Evolutionary conservation across 2,888 invertebrate genomes (phyloP), one percentile per base, ranked within the genome.

Genomic region (Apodemia zela): DNA sequence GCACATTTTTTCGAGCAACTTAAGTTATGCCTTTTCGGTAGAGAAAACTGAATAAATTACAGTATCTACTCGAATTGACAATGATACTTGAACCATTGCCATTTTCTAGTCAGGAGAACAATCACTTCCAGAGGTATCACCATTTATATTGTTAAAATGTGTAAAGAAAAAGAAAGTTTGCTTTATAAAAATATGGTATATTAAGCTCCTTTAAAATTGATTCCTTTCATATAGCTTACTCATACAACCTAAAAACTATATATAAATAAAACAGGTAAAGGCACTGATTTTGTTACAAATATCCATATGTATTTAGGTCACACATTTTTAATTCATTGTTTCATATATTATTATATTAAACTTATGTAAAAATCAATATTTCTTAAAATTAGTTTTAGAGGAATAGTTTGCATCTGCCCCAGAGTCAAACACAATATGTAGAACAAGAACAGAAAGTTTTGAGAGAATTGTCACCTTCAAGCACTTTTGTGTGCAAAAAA

Each of bases 171-270:
- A 54, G 5, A 18, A 13, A 54, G 17, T 49, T 33, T 38, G 38
- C 7, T 54, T 54, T 89, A 87, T 82, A 89, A 91, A 91, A 91
- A 91, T 91, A 88, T 80, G 79, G 72, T 84, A 79, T 80, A 85
- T 85, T 72, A 76, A 75, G 77, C 76, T 78, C 71, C 82, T 76
- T 75, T 76, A 76, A 33, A 82, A 84, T 84, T 83, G 84, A 82
- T 85, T 79, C 77, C 79, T 82, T 84, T 81, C 73, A 80, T 82
- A 85, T 85, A 79, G 80, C 87, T 87, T 87, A 87, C 84, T 86
- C 85, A 79, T 85, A 76, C 74, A 79, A 75, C 73, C 76, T 81
- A 79, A 82, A 77, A 73, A 77, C 76, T 78, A 78, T 74, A 71
- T 73, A 69, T 68, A 78, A 73, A 75, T 78, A 78, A 79, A 78